A percentile compares a stretch with the other conserved stretches of the same genome.
phyloP scores from a whole-genome alignment of 2,113 vertebrate genomes.

The Ophiodon elongatus region DNA sequence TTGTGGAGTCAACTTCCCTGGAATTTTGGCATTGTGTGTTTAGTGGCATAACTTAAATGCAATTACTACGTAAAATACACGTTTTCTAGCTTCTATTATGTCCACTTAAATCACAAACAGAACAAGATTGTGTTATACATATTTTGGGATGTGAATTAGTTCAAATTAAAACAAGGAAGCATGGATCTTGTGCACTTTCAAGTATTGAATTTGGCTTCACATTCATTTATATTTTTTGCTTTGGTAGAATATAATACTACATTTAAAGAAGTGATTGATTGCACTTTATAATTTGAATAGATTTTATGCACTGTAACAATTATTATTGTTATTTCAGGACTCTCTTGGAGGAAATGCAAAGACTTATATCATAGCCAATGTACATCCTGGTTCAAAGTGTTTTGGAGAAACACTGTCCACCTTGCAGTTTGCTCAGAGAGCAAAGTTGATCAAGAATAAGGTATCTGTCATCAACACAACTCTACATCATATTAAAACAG shows the following conservation, averaged over 20 bases:
- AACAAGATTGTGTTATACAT: neutral
- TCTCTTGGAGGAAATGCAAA: slow-evolving; percentile 97
- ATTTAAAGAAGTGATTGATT: neutral
- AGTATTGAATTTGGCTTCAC: neutral
- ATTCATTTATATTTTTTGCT: neutral
- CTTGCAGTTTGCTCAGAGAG: slow-evolving; percentile 95
- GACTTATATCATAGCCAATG: slow-evolving; percentile 95
- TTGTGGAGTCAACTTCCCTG: neutral
- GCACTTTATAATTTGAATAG: neutral
- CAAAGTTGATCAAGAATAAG: slow-evolving; percentile 98
- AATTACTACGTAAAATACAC: neutral
- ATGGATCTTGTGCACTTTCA: neutral
- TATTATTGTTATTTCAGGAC: slow-evolving; percentile 83
- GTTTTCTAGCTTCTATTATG: neutral
- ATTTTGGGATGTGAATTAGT: neutral
- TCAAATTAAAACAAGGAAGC: neutral
- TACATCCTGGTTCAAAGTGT: slow-evolving; percentile 95
- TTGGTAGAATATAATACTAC: neutral
- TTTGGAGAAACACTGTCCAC: slow-evolving; percentile 97
- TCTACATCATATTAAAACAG: neutral
- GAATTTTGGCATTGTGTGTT: neutral
- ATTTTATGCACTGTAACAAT: neutral
- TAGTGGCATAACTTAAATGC: neutral
- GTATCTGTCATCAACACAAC: slow-evolving; percentile 57
- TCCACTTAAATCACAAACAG: neutral